Evolutionary conservation across 2,113 vertebrate genomes (phyloP).

Genomic region (Pheucticus melanocephalus): DNA sequence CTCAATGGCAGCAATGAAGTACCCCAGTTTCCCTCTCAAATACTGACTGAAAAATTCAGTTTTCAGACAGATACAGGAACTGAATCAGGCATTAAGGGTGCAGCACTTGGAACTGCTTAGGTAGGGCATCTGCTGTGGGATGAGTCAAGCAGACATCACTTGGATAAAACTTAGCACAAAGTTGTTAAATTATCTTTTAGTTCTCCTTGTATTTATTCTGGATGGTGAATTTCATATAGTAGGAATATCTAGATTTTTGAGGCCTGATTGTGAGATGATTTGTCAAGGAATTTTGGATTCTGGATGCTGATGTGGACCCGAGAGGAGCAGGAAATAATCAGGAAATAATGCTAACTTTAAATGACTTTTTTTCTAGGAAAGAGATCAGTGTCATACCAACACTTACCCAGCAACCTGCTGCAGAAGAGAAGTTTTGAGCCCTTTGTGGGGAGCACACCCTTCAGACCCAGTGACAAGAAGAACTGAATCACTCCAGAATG

Average conservation of each 20-base stretch:
- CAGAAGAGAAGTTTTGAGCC: conserved; percentile 79
- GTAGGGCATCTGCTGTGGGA: not conserved
- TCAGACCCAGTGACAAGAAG: conserved; percentile 83
- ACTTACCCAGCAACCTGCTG: conserved; percentile 70
- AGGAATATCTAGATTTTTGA: not conserved
- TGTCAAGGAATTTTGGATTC: not conserved
- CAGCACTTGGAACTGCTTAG: not conserved
- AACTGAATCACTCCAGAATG: conserved; percentile 64
- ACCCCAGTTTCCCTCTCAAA: not conserved
- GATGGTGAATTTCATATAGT: not conserved
- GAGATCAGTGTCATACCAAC: conserved; percentile 80
- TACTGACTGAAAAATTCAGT: not conserved
- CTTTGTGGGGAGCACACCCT: conserved; percentile 74
- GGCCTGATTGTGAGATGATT: not conserved
- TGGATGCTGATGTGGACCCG: not conserved
- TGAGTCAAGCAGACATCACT: not conserved
- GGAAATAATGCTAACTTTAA: not conserved
- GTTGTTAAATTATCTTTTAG: not conserved
- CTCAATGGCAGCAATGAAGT: not conserved
- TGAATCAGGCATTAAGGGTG: not conserved
- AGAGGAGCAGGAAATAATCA: not conserved
- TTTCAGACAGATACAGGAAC: not conserved
- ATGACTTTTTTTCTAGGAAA: conserved; percentile 69
- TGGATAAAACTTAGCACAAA: not conserved
- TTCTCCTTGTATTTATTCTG: not conserved